A percentile compares a stretch with the other conserved stretches of the same genome.
Evolutionary conservation across 2,797 vertebrate species (phyloP).

Genomic region (Yasuhikotakia modesta): DNA sequence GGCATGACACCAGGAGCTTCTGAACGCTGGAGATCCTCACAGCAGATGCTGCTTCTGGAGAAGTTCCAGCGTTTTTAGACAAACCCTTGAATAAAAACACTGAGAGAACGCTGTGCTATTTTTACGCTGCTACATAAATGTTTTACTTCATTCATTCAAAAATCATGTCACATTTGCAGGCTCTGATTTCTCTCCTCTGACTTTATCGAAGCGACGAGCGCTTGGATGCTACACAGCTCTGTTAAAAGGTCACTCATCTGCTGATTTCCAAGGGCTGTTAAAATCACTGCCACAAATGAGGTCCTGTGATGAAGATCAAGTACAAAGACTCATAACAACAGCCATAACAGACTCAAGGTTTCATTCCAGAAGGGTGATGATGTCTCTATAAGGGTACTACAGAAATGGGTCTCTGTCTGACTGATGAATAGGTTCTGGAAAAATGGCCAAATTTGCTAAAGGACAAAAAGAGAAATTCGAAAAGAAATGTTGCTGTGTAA

Average conservation of each 20-base stretch:
- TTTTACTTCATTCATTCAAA: neutral
- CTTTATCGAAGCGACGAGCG: neutral
- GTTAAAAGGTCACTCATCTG: conserved; percentile 29
- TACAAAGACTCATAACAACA: neutral
- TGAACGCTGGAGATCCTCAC: conserved; percentile 58
- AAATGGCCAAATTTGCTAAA: neutral
- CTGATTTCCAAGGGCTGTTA: conserved; percentile 16
- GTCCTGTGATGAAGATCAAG: conserved; percentile 11
- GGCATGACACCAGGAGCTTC: conserved; percentile 59
- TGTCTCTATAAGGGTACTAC: conserved; percentile 6
- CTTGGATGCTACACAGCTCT: conserved; percentile 8
- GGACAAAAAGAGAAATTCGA: neutral
- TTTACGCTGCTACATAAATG: conserved; percentile 27
- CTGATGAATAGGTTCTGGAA: neutral
- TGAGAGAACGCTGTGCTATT: conserved; percentile 15
- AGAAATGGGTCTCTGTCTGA: conserved; percentile 9
- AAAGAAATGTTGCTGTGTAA: too few relatives aligned
- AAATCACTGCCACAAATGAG: conserved; percentile 23
- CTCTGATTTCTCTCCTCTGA: neutral
- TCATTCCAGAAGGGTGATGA: neutral
- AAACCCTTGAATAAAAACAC: conserved; percentile 22
- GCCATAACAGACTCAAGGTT: neutral
- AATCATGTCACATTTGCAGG: conserved; percentile 13
- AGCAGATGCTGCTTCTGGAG: conserved; percentile 57
- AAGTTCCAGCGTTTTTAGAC: conserved; percentile 56